A percentile compares a stretch with the other conserved stretches of the same genome.
Evolutionary conservation across 2,797 vertebrate genomes (phyloP).

Genomic region (Euthynnus affinis): DNA sequence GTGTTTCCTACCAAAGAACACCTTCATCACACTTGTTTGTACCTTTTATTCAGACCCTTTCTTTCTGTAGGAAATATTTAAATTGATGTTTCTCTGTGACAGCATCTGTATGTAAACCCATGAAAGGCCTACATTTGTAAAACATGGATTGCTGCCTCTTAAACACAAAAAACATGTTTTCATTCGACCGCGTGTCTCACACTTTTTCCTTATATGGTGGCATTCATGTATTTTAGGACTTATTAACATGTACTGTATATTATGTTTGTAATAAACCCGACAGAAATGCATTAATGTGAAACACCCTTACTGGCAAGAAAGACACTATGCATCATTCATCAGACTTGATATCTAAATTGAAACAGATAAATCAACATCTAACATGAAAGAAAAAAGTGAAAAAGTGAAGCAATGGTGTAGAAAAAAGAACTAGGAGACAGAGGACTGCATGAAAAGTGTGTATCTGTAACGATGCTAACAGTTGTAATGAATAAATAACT

Average conservation of each 20-base stretch:
- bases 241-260: slow-evolving; percentile 34
- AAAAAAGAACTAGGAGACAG: slow-evolving; percentile 52
- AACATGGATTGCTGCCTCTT: not conserved
- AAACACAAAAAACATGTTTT: slow-evolving; percentile 10
- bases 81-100: not conserved
- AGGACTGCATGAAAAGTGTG: slow-evolving; percentile 69
- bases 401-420: slow-evolving; percentile 41
- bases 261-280: not conserved
- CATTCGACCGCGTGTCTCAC: slow-evolving; percentile 12
- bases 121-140: not conserved
- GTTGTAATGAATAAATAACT: slow-evolving; percentile 83
- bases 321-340: slow-evolving; percentile 66
- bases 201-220: slow-evolving; percentile 1
- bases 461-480: slow-evolving; percentile 76
- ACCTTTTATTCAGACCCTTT: too few species aligned
- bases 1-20: too few species aligned
- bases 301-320: slow-evolving; percentile 35
- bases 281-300: not conserved
- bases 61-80: not conserved
- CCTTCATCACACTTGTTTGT: too few species aligned
- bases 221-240: slow-evolving; percentile 23
- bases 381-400: slow-evolving; percentile 26
- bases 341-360: slow-evolving; percentile 67
- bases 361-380: slow-evolving; percentile 71
- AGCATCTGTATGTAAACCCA: too few species aligned